Percentiles rank a stretch among this genome's conserved stretches.
Conservation (phyloP, 2,888 invertebrate genomes). For the Leptarthrus brevirostris region DNA sequence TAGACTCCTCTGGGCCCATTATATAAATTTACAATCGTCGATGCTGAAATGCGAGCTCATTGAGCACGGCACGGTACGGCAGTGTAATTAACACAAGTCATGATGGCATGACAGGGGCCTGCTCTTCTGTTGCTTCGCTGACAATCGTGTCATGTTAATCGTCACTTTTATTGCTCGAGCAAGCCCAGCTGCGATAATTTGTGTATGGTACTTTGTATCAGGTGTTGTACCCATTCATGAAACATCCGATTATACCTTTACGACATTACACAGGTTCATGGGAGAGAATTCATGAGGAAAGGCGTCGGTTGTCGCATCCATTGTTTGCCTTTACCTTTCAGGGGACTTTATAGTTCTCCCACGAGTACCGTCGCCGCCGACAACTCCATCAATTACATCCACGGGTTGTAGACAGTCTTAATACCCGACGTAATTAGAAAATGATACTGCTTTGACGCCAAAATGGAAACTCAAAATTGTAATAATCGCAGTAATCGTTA, state of each 20-base stretch:
- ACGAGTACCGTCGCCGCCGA: background rate
- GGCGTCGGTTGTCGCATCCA: slow-evolving; percentile 22
- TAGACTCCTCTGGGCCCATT: background rate
- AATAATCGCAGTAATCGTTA: slow-evolving; percentile 19
- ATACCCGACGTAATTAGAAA: slow-evolving; percentile 46
- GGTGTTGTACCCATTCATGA: slow-evolving; percentile 32
- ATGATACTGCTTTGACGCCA: slow-evolving; percentile 37
- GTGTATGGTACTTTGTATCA: background rate
- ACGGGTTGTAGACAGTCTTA: slow-evolving; percentile 43
- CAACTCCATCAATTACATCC: slow-evolving; percentile 41
- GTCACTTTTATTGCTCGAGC: slow-evolving; percentile 44
- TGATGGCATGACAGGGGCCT: background rate
- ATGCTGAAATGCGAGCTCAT: background rate
- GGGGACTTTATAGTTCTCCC: background rate
- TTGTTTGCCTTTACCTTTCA: slow-evolving; percentile 32
- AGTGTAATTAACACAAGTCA: slow-evolving; percentile 33
- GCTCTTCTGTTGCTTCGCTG: slow-evolving; percentile 23
- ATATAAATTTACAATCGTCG: no score
- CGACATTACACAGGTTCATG: background rate
- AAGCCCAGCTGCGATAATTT: slow-evolving; percentile 28
- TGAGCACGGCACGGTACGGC: background rate
- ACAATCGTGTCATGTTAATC: slow-evolving; percentile 51
- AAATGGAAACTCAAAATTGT: slow-evolving; percentile 28
- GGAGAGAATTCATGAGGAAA: background rate
- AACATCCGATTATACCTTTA: slow-evolving; percentile 23